Conservation (phyloP, 2,888 invertebrate species). For the Drosophila merina region DNA sequence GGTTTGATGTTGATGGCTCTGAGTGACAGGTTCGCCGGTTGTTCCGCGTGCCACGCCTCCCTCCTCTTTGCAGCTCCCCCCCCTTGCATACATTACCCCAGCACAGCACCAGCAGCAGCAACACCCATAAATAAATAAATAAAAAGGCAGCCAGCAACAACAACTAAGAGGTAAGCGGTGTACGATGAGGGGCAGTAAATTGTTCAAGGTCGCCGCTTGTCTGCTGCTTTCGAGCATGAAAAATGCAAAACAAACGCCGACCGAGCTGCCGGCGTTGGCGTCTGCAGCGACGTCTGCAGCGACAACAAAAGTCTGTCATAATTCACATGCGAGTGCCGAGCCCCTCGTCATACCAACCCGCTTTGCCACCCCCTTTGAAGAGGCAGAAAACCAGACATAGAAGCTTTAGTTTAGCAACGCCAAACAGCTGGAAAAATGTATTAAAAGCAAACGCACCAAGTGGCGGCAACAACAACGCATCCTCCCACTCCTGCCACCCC, state of each 20-base stretch:
- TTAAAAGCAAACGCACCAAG: constrained; percentile 71
- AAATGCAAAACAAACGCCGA: constrained; percentile 80
- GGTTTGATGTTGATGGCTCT: constrained; percentile 68
- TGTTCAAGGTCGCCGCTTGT: constrained; percentile 81
- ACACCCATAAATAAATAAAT: constrained; percentile 72
- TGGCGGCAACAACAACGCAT: constrained; percentile 32
- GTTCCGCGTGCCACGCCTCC: constrained; percentile 22
- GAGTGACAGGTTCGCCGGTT: constrained; percentile 73
- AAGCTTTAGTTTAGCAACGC: constrained; percentile 69
- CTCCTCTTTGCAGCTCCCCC: neutral
- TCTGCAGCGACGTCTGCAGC: constrained; percentile 50
- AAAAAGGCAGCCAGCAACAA: constrained; percentile 54
- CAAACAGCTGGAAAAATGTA: constrained; percentile 67
- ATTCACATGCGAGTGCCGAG: constrained; percentile 72
- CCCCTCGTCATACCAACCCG: constrained; percentile 2
- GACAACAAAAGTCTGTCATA: constrained; percentile 76
- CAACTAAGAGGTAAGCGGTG: neutral
- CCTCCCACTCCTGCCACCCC: constrained; percentile 23
- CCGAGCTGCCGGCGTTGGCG: constrained; percentile 26
- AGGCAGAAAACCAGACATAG: constrained; percentile 53
- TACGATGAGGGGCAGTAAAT: constrained; percentile 63
- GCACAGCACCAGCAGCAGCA: constrained; percentile 23
- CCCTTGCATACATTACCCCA: constrained; percentile 71
- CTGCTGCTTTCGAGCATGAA: constrained; percentile 77
- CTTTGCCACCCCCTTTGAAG: neutral